A percentile compares a stretch with the other conserved stretches of the same genome.
Evolutionary conservation across 2,113 vertebrate genomes (phyloP).

Genomic region (Odobenus rosmarus): DNA sequence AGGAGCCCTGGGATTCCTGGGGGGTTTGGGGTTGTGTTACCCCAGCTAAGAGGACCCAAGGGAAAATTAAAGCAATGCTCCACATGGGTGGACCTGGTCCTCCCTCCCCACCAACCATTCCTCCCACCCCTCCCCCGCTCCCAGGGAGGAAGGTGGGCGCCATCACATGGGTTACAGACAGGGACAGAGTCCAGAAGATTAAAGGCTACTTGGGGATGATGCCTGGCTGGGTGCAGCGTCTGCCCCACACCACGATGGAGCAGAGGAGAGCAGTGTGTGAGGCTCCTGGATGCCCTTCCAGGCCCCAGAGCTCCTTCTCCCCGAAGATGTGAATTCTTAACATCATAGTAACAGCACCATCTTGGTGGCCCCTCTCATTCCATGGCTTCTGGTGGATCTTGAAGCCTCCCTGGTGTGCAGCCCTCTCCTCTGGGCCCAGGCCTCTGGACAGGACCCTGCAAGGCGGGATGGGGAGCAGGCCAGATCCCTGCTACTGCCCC

Average conservation of each 20-base stretch:
- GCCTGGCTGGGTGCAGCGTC: accelerated
- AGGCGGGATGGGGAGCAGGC: background rate
- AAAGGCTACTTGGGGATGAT: background rate
- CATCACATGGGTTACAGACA: accelerated
- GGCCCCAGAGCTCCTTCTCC: background rate
- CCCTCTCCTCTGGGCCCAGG: background rate
- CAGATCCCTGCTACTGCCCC: accelerated
- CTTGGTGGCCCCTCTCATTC: background rate
- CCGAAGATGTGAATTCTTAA: background rate
- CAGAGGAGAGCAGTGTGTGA: background rate
- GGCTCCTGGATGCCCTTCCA: background rate
- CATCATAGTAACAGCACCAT: accelerated
- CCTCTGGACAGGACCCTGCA: background rate
- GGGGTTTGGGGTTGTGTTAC: background rate
- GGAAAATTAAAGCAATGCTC: background rate
- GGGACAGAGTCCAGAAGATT: background rate
- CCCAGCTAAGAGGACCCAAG: background rate
- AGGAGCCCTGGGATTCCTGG: background rate
- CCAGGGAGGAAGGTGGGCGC: background rate
- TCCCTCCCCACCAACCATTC: accelerated
- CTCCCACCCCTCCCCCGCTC: background rate
- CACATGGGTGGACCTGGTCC: too few species aligned
- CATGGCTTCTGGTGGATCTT: too few species aligned
- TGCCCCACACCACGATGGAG: accelerated
- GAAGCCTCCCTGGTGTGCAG: background rate